These are phyloP conservation scores for Drosophila aff. DNA, from an alignment of 1,140 invertebrate species.

Conservation along the genomic window DNA sequence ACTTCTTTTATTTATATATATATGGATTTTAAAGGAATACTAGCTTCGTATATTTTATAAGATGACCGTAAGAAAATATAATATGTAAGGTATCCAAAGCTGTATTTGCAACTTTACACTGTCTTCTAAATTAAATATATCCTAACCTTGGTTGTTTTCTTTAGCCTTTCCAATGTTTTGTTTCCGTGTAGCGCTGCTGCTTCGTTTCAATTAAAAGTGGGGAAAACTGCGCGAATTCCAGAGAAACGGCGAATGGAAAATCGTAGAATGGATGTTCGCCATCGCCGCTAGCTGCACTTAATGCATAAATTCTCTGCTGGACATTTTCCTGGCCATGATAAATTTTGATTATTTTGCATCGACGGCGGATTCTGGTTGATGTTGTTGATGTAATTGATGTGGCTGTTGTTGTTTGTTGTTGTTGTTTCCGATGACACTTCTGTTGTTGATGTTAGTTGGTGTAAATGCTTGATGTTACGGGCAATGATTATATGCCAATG, in stretches of 20 bases:
- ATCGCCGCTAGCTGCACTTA: constrained; percentile 63
- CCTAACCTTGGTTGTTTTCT: not conserved
- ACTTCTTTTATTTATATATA: not conserved
- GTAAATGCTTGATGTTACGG: constrained; percentile 8
- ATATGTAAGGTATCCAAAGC: too few relatives aligned
- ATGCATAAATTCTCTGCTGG: constrained; percentile 79
- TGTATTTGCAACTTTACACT: not conserved
- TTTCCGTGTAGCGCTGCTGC: constrained; percentile 35
- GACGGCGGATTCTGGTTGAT: constrained; percentile 19
- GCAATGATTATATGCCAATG: not conserved
- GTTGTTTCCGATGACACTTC: constrained; percentile 15
- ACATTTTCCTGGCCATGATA: constrained; percentile 63
- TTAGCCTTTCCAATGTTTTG: not conserved
- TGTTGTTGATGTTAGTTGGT: constrained; percentile 21
- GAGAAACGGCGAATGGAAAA: constrained; percentile 50
- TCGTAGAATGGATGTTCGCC: constrained; percentile 31
- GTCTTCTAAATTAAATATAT: not conserved
- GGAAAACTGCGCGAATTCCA: constrained; percentile 45
- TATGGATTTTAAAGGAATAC: not conserved
- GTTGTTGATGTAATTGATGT: constrained; percentile 46
- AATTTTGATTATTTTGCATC: constrained; percentile 58
- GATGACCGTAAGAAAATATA: too few relatives aligned
- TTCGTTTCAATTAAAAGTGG: constrained; percentile 72
- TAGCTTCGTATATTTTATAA: too few relatives aligned
- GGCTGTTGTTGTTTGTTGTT: constrained; percentile 20